phyloP scores from a whole-genome alignment of 2,888 invertebrate species.

The Drepanosiphum platanoidis region DNA sequence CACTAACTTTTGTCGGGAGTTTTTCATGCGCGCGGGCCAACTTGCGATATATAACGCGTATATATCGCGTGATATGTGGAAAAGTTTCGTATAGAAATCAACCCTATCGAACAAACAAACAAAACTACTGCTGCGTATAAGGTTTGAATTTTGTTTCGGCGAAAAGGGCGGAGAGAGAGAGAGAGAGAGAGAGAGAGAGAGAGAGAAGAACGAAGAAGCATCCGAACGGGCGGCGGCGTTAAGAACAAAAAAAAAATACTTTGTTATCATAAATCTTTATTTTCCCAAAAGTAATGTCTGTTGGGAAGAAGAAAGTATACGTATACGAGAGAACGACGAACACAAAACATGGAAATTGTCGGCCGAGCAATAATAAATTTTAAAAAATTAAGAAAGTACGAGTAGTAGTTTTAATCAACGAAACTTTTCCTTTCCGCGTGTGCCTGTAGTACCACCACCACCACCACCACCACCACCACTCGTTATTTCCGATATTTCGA shows the following conservation, averaged over 20 bases:
- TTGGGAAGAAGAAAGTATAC: background rate
- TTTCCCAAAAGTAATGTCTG: constrained; percentile 25
- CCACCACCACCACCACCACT: too few relatives aligned
- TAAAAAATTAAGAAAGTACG: constrained; percentile 21
- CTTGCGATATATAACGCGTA: background rate
- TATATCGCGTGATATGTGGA: background rate
- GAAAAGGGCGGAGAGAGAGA: background rate
- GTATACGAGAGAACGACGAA: background rate
- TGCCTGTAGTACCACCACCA: too few relatives aligned
- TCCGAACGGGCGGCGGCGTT: background rate
- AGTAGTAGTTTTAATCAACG: constrained; percentile 29
- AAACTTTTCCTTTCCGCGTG: too few relatives aligned
- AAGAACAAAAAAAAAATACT: constrained; percentile 36
- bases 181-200: too few relatives aligned
- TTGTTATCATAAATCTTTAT: constrained; percentile 54
- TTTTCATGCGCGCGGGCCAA: background rate
- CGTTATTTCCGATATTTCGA: too few relatives aligned
- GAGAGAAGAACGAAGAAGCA: background rate
- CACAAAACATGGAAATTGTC: too few relatives aligned
- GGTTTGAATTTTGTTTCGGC: background rate
- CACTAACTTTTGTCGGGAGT: background rate
- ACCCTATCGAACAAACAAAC: constrained; percentile 14
- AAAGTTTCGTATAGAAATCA: constrained; percentile 42
- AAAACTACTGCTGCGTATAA: constrained; percentile 3
- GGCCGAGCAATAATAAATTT: constrained; percentile 28